Evolutionary conservation across 2,797 vertebrate species (phyloP), one percentile per base, ranked within the genome.

Genomic region (Lagodon rhomboides): DNA sequence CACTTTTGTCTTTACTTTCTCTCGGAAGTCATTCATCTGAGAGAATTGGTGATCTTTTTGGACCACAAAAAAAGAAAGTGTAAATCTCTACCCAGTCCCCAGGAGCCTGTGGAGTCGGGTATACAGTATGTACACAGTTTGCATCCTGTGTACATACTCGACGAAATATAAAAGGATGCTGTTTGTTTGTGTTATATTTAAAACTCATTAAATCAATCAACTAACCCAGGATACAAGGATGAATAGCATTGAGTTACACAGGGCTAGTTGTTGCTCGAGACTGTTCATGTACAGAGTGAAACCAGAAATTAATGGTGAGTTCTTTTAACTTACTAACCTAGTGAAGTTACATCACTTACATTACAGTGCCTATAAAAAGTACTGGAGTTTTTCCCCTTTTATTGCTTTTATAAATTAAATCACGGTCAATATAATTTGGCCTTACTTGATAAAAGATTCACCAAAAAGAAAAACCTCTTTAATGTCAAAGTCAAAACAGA

Each of bases 1-100:
- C 75, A 75, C 73, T 78, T 78, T 64, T 73, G 64, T 81, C 69
- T 70, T 54, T 58, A 73, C 74, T 38, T 64, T 73, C 70, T 74
- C 51, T 75, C 74, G 75, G 72, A 87, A 85, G 66, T 75, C 55
- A 20, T 76, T 85, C 79, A 83, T 88, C 80, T 87, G 51, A 89
- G 54, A 78, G 87, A 92, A 84, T 73, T 22, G 12, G 51, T 82
- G 75, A 84, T 77, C 16, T 16, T 71, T 49, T 82, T 74, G 79
- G 55, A 79, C 73, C 70, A 67, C 58, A 77, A 67, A 55, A 77
- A 75, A 79, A 64, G 44, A 72, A 68, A 70, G 27, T 43, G 34
- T 41, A 30, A 68, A 83, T 56, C 17, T 78, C 59, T 44, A 44
- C 58, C 56, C 43, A 30, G n/a, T 69, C 25, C 7, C 47, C 63